phyloP scores from a whole-genome alignment of 1,140 invertebrate species.

The Drosophila nebulosa region DNA sequence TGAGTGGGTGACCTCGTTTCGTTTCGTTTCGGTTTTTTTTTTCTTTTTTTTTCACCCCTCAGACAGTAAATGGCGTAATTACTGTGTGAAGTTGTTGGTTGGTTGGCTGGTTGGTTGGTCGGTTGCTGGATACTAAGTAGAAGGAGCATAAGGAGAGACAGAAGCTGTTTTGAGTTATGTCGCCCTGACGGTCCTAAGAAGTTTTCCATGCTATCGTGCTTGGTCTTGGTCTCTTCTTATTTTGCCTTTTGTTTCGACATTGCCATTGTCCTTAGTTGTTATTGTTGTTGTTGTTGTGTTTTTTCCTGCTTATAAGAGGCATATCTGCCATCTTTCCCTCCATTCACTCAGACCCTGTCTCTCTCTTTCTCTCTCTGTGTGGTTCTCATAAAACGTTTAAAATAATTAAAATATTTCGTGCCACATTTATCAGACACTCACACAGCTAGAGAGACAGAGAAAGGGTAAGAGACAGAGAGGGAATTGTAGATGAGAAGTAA shows the following conservation, averaged over 20 bases:
- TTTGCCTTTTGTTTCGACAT: slow-evolving; percentile 60
- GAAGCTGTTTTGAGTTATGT: slow-evolving; percentile 71
- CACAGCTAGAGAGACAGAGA: slow-evolving; percentile 9
- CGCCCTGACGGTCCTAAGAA: slow-evolving; percentile 38
- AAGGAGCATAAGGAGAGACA: not conserved
- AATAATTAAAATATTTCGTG: slow-evolving; percentile 81
- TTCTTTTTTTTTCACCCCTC: not conserved
- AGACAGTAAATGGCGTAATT: slow-evolving; percentile 77
- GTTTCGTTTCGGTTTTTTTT: not conserved
- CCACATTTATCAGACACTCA: slow-evolving; percentile 71
- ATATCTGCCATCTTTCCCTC: slow-evolving; percentile 47
- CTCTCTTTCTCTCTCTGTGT: slow-evolving; percentile 25
- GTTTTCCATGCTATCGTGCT: slow-evolving; percentile 14
- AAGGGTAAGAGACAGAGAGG: not conserved
- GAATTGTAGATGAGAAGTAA: slow-evolving; percentile 29
- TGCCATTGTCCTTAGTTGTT: slow-evolving; percentile 58
- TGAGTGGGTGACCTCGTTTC: slow-evolving; percentile 70
- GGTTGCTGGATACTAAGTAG: not conserved
- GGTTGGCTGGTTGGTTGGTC: not conserved
- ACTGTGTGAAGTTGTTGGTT: slow-evolving; percentile 65
- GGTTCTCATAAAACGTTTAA: slow-evolving; percentile 79
- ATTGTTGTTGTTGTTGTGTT: slow-evolving; percentile 4
- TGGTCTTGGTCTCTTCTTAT: slow-evolving; percentile 26
- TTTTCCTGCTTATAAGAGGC: slow-evolving; percentile 38
- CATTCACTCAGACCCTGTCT: not conserved